Evolutionary conservation across 2,113 vertebrate genomes (phyloP).

Genomic region (Pangasianodon hypophthalmus): DNA sequence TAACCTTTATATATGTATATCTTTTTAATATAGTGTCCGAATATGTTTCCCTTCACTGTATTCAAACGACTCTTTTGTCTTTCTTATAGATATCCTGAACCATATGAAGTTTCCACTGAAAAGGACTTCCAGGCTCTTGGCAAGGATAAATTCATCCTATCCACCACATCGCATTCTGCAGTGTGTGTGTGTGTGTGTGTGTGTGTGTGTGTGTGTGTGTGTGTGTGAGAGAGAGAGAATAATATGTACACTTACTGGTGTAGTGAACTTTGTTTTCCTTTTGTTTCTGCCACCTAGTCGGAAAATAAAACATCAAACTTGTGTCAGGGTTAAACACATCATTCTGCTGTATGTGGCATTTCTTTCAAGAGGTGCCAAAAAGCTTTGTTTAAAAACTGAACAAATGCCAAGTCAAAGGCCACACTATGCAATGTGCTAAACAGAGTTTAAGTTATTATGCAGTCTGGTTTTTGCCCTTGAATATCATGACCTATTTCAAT

Average conservation of each 20-base stretch:
- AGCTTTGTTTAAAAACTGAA: constrained; percentile 34
- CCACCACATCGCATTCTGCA: constrained; percentile 8
- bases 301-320: constrained; percentile 18
- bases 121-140: constrained; percentile 37
- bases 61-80: constrained; percentile 34
- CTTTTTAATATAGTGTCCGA: not conserved
- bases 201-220: not conserved
- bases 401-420: constrained; percentile 45
- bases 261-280: constrained; percentile 15
- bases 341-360: constrained; percentile 14
- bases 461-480: constrained; percentile 26
- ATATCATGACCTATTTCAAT: constrained; percentile 54
- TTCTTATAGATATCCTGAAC: constrained; percentile 30
- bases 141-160: constrained; percentile 37
- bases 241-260: not conserved
- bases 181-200: not conserved
- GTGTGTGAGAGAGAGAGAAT: not conserved
- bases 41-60: constrained; percentile 10
- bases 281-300: not conserved
- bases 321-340: not conserved
- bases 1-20: too few species aligned
- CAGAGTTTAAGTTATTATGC: constrained; percentile 37
- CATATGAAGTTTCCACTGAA: constrained; percentile 39
- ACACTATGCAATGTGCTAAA: constrained; percentile 38
- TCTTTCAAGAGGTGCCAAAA: not conserved